Percentiles rank a stretch among this genome's conserved stretches.
Evolutionary conservation across 2,113 vertebrate species (phyloP).

Genomic region (Myotis lucifugus): DNA sequence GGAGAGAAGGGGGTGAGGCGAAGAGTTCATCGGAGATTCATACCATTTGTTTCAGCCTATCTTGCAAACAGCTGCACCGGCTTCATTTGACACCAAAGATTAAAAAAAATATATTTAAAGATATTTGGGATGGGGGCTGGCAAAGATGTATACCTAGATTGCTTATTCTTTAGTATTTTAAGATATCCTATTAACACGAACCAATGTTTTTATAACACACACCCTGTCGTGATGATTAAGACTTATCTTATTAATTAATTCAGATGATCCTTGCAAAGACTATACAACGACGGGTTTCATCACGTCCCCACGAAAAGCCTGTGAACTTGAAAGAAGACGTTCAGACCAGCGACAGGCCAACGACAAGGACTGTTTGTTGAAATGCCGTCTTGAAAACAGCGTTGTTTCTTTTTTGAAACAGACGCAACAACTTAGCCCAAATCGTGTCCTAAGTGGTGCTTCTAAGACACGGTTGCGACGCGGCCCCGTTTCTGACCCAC

Average conservation of each 20-base stretch:
- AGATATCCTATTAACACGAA: too few relatives aligned
- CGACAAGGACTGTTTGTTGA: constrained; percentile 33
- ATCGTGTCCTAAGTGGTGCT: constrained; percentile 21
- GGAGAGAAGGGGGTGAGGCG: neutral
- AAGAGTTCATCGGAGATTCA: neutral
- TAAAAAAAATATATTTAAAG: neutral
- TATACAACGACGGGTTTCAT: neutral
- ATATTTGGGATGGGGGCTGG: rapidly evolving
- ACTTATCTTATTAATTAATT: neutral
- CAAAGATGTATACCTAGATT: neutral
- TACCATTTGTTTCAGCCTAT: neutral
- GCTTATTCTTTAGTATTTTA: neutral
- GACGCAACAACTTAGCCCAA: constrained; percentile 6
- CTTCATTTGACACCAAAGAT: neutral
- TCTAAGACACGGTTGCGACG: neutral
- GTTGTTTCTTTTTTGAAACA: constrained; percentile 21
- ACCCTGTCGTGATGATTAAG: too few relatives aligned
- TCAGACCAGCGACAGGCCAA: neutral
- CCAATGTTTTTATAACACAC: too few relatives aligned
- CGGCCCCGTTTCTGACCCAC: neutral
- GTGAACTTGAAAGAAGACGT: neutral
- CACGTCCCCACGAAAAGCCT: too few relatives aligned
- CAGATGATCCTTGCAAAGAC: neutral
- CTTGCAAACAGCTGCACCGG: neutral
- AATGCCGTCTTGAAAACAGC: constrained; percentile 29